Evolutionary conservation across 1,140 invertebrate species (phyloP), one percentile per base, ranked within the genome.

Genomic region (Geopemphigus sp.): DNA sequence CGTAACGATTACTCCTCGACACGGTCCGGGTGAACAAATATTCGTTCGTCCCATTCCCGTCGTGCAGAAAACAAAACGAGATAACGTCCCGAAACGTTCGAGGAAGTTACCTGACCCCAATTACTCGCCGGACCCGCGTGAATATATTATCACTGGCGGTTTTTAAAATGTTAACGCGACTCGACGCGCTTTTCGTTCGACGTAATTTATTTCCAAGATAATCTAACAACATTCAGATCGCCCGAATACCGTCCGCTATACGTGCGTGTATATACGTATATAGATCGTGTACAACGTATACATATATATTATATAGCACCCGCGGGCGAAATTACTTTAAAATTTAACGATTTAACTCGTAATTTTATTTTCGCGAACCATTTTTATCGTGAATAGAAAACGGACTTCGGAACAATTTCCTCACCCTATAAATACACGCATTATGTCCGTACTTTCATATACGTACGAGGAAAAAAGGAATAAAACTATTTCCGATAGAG

Each of bases 401-500:
- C 22, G 32, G 47, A 47, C 39, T 15, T 47, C 5, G 11, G 47
- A 50, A 5, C 8, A 12, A 11, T 12, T 1, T 50, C 12, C 47
- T 50, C 47, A 14, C 29, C 32, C 3, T 45, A 22, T 22, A 22
- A 4, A 32, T 19, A 32, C 19, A 64, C 22, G 39, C n/a, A 64
- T 45, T n/a, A 1, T 63, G 15, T 32, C 5, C 32, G 17, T 17
- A 63, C 56, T 14, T 57, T 11, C 39, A 64, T 64, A 47, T 45
- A 32, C 39, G 22, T 47, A 24, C 45, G 22, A 47, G 24, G 47
- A 22, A 45, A 50, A 24, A 68, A 50, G 39, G 50, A 68, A 22
- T 68, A 50, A 68, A 68, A 68, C 66, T 50, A 68, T 68, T 68
- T 68, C 64, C 39, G 47, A 68, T 68, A 50, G 32, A 39, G 12